phyloP scores from a whole-genome alignment of 2,113 vertebrate species.

The Pycnonotus jocosus region DNA sequence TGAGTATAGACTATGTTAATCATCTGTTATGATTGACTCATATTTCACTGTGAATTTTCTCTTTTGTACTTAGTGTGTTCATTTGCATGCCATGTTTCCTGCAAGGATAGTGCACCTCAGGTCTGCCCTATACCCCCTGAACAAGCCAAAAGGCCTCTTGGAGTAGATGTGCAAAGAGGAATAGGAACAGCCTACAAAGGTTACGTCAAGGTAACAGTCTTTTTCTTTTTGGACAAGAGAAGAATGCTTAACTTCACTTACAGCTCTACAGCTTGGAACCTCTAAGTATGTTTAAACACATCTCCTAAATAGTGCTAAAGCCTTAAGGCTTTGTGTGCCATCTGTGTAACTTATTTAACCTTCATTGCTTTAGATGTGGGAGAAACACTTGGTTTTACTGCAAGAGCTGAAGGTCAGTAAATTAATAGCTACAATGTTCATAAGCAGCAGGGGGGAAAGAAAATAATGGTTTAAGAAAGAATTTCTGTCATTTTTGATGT shows the following conservation, averaged over 20 bases:
- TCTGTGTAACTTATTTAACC: not conserved
- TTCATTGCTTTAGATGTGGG: not conserved
- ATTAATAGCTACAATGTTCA: not conserved
- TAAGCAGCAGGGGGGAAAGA: not conserved
- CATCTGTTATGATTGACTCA: not conserved
- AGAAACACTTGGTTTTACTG: not conserved
- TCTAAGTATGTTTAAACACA: not conserved
- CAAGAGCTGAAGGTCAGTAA: not conserved
- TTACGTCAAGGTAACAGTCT: slow-evolving; percentile 87
- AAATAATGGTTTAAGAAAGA: not conserved
- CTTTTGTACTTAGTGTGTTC: slow-evolving; percentile 83
- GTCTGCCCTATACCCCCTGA: slow-evolving; percentile 94
- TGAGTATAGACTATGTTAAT: not conserved
- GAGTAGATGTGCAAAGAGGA: slow-evolving; percentile 93
- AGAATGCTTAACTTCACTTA: not conserved
- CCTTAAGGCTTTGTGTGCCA: not conserved
- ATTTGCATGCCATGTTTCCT: slow-evolving; percentile 92
- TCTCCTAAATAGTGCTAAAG: not conserved
- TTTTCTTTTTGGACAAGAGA: not conserved
- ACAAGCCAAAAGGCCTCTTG: slow-evolving; percentile 92
- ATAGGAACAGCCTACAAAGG: slow-evolving; percentile 97
- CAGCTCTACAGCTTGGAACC: not conserved
- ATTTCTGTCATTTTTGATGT: not conserved
- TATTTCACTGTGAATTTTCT: slow-evolving; percentile 47
- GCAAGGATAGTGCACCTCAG: slow-evolving; percentile 90